Percentiles rank a stretch among this genome's conserved stretches.
phyloP scores from a whole-genome alignment of 1,140 invertebrate species.

The Idris sp. region DNA sequence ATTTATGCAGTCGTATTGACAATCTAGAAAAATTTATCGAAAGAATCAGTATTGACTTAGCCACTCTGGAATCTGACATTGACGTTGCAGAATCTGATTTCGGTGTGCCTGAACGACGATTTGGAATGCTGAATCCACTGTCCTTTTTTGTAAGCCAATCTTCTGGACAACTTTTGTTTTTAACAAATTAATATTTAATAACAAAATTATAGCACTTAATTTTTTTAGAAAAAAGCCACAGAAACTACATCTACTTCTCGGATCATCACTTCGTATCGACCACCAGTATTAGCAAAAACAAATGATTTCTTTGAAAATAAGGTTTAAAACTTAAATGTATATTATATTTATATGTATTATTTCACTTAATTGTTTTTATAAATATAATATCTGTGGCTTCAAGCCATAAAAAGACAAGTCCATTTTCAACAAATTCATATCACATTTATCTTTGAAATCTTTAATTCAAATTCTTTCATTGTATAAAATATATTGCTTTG shows the following conservation, averaged over 20 bases:
- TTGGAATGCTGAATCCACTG: conserved; percentile 61
- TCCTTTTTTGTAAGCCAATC: conserved; percentile 59
- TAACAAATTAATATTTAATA: background rate
- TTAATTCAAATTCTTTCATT: too few relatives aligned
- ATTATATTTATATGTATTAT: conserved; percentile 6
- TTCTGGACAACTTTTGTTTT: background rate
- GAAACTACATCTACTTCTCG: conserved; percentile 34
- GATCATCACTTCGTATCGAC: conserved; percentile 34
- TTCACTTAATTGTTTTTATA: too few relatives aligned
- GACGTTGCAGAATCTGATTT: conserved; percentile 57
- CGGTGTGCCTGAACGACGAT: conserved; percentile 51
- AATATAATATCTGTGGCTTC: too few relatives aligned
- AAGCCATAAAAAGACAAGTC: too few relatives aligned
- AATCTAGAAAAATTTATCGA: conserved; percentile 59
- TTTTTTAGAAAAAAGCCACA: conserved; percentile 52
- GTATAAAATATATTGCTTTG: too few relatives aligned
- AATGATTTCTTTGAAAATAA: conserved; percentile 40
- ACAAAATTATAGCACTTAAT: conserved; percentile 1
- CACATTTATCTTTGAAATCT: too few relatives aligned
- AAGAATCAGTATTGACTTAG: conserved; percentile 52
- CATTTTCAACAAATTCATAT: too few relatives aligned
- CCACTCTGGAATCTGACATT: conserved; percentile 59
- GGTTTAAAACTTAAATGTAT: conserved; percentile 10
- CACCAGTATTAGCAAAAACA: conserved; percentile 40
- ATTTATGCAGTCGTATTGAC: conserved; percentile 63